Evolutionary conservation across 64 coral and sea anemone genomes (phyloP).

Genomic region (Actinia equina): DNA sequence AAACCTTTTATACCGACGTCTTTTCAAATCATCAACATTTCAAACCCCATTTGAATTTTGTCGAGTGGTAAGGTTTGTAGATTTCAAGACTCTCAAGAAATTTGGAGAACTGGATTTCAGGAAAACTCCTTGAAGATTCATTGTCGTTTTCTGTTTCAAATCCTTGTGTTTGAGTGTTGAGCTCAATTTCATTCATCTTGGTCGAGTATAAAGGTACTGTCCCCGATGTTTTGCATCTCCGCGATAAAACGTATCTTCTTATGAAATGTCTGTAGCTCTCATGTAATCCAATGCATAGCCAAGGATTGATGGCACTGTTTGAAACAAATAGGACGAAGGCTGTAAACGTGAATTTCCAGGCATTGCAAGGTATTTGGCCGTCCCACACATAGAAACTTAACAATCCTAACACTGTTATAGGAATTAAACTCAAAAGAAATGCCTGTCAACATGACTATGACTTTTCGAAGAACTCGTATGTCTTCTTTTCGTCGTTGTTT

Average conservation of each 20-base stretch:
- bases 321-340: neutral
- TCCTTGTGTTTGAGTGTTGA: neutral
- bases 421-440: neutral
- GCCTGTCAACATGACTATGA: neutral
- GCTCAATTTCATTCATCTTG: neutral
- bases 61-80: neutral
- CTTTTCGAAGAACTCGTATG: neutral
- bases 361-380: neutral
- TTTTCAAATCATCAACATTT: no score
- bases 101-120: neutral
- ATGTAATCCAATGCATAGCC: neutral
- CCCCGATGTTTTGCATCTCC: neutral
- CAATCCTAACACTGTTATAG: neutral
- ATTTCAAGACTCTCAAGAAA: neutral
- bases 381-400: neutral
- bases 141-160: neutral
- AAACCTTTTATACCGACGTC: no score
- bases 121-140: neutral
- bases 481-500: conserved; percentile 26
- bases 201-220: neutral
- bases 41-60: no score
- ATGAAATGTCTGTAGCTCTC: neutral
- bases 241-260: neutral
- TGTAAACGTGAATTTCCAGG: neutral
- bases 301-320: conserved; percentile 2